These are phyloP conservation scores for Drosophila colorata DNA, from an alignment of 2,888 invertebrate species.

Conservation along the genomic window DNA sequence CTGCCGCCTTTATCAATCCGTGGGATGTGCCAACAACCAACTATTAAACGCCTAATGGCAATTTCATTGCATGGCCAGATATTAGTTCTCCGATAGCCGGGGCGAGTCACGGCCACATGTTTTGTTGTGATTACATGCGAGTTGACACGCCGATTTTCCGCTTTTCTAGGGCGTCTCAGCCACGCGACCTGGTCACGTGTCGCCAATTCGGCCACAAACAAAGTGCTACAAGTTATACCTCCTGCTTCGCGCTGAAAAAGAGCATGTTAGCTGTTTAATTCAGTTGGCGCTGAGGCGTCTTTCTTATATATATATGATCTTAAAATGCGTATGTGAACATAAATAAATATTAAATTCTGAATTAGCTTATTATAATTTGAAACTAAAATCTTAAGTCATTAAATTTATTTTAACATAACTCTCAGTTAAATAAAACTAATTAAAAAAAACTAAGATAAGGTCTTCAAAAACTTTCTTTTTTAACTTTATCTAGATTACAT, in stretches of 20 bases:
- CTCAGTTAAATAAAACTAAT: too few species aligned
- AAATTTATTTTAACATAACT: too few species aligned
- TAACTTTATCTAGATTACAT: too few species aligned
- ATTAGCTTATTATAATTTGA: too few species aligned
- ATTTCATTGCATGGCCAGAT: conserved; percentile 74
- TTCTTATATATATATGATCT: too few species aligned
- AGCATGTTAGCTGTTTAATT: not conserved
- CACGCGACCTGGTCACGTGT: conserved; percentile 83
- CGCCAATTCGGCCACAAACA: conserved; percentile 70
- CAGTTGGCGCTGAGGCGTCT: not conserved
- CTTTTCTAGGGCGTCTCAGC: conserved; percentile 35
- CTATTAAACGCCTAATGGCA: conserved; percentile 82
- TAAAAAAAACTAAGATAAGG: too few species aligned
- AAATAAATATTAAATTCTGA: too few species aligned
- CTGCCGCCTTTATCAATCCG: conserved; percentile 33
- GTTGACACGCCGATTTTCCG: conserved; percentile 68
- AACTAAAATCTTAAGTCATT: too few species aligned
- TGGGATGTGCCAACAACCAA: conserved; percentile 78
- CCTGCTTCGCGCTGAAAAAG: not conserved
- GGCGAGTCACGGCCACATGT: conserved; percentile 60
- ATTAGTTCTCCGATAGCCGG: conserved; percentile 61
- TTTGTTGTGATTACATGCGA: conserved; percentile 76
- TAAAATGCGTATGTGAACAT: too few species aligned
- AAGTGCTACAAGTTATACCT: conserved; percentile 57
- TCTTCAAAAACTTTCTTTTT: too few species aligned